These are phyloP conservation scores for Homarus gammarus DNA, from an alignment of 2,888 invertebrate species.

Conservation along the genomic window DNA sequence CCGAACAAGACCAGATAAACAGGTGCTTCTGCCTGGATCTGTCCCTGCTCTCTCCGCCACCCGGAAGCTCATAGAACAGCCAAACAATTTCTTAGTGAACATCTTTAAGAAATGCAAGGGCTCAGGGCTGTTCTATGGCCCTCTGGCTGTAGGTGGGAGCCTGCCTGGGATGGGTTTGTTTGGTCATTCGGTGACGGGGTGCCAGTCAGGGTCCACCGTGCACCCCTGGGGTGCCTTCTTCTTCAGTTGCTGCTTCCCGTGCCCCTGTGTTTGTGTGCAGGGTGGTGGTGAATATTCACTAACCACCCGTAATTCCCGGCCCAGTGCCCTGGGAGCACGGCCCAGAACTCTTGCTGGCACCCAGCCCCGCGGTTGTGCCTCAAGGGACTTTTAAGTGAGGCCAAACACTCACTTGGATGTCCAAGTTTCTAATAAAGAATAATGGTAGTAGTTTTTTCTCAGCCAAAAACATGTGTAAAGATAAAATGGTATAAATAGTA, in stretches of 20 bases:
- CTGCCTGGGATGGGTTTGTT: constrained; percentile 70
- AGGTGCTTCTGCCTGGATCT: constrained; percentile 54
- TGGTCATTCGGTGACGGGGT: constrained; percentile 64
- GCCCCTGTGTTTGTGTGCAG: constrained; percentile 64
- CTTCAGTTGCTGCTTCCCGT: constrained; percentile 62
- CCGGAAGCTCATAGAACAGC: constrained; percentile 76
- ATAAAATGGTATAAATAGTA: constrained; percentile 76
- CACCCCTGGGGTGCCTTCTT: constrained; percentile 62
- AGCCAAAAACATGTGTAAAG: constrained; percentile 74
- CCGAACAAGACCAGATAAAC: constrained; percentile 64
- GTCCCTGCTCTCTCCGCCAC: constrained; percentile 71
- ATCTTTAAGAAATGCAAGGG: constrained; percentile 75
- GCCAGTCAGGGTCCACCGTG: constrained; percentile 53
- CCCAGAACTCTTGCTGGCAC: constrained; percentile 67
- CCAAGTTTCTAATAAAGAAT: constrained; percentile 76
- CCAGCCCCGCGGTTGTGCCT: constrained; percentile 67
- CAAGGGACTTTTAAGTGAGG: constrained; percentile 67
- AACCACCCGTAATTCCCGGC: constrained; percentile 54
- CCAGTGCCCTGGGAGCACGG: constrained; percentile 54
- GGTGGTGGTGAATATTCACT: constrained; percentile 27
- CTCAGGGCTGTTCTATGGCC: constrained; percentile 76
- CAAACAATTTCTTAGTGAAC: constrained; percentile 74
- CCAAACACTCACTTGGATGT: constrained; percentile 74
- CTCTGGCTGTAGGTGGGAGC: constrained; percentile 72
- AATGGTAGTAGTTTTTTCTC: constrained; percentile 75